Evolutionary conservation across 37 sponge, comb jelly and placozoan species (phyloP), one percentile per base, ranked within the genome.

Genomic region (Chondrosia reniformis): DNA sequence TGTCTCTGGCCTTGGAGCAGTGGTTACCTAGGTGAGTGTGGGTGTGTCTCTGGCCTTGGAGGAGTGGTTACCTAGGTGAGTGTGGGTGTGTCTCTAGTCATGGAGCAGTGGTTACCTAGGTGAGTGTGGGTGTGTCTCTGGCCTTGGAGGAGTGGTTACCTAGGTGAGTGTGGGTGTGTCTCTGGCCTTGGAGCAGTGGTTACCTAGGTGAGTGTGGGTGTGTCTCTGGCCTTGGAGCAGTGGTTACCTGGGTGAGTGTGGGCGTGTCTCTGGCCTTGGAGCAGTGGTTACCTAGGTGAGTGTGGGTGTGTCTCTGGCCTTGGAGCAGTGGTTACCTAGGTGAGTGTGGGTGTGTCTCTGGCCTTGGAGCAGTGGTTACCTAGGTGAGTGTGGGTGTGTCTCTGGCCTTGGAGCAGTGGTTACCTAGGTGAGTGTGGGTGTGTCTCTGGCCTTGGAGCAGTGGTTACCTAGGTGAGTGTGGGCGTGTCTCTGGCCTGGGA

Each of bases 211-310:
- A n/a, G n/a, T n/a, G n/a, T n/a, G n/a, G n/a, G n/a, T n/a, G n/a
- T n/a, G n/a, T n/a, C n/a, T n/a, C n/a, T n/a, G n/a, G n/a, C n/a
- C n/a, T n/a, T n/a, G n/a, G n/a, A n/a, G n/a, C n/a, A n/a, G n/a
- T n/a, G n/a, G n/a, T n/a, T n/a, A n/a, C n/a, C n/a, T n/a, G n/a
- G n/a, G n/a, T n/a, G n/a, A n/a, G n/a, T n/a, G n/a, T n/a, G n/a
- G n/a, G n/a, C n/a, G n/a, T n/a, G n/a, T n/a, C n/a, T n/a, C n/a
- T n/a, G n/a, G 61, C 62, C 5, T 56, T 97, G 73, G 98, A 97
- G 58, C 77, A 86, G 46, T 97, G 98, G 98, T 67, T 97, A 12
- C 98, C 98, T 27, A 78, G 76, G 96, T 94, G 62, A 38, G 82
- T n/a, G n/a, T n/a, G n/a, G n/a, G n/a, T n/a, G n/a, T n/a, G n/a